These are phyloP conservation scores for Trematocara zebra DNA, from an alignment of 2,113 vertebrate genomes.

Conservation along the genomic window DNA sequence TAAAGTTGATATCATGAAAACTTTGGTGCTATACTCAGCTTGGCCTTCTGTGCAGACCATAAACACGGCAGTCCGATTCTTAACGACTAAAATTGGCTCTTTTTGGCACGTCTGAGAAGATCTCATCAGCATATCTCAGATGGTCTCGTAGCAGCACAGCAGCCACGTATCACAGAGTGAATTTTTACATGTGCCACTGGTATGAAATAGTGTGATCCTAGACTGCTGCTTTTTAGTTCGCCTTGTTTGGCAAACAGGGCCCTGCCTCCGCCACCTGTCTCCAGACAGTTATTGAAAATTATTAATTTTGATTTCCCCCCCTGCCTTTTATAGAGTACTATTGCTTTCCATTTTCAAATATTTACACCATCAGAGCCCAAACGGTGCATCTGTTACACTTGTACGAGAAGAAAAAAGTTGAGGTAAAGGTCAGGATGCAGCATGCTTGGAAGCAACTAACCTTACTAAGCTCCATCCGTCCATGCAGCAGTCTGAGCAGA, in stretches of 20 bases:
- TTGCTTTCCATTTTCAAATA: not conserved
- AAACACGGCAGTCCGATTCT: not conserved
- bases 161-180: not conserved
- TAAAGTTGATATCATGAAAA: conserved; percentile 29
- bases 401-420: not conserved
- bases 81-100: not conserved
- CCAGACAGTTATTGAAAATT: not conserved
- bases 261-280: not conserved
- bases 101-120: not conserved
- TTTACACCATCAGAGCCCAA: not conserved
- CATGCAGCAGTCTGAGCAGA: not conserved
- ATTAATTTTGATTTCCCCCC: not conserved
- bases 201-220: not conserved
- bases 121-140: not conserved
- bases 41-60: not conserved
- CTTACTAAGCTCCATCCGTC: not conserved
- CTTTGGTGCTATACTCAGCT: not conserved
- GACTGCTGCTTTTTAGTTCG: not conserved
- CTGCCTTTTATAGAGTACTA: not conserved
- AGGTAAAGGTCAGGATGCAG: not conserved
- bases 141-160: not conserved
- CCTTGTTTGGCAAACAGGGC: not conserved
- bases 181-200: not conserved
- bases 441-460: not conserved
- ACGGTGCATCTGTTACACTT: not conserved